Conservation (phyloP, 2,113 vertebrate species). For the Heterotilapia buettikoferi region DNA sequence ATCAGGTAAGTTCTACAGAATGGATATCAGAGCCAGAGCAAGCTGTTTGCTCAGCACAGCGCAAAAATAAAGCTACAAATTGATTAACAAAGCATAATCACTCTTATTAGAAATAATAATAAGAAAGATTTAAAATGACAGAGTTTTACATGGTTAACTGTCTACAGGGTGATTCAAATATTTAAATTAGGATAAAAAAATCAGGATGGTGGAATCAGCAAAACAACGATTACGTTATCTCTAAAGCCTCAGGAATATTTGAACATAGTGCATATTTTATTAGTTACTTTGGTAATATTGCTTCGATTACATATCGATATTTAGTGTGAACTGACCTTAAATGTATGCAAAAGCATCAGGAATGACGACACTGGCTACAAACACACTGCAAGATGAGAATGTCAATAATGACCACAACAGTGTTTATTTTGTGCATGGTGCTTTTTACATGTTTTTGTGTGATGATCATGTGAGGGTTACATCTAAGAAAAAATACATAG, state of each 20-base stretch:
- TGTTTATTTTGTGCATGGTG: constrained; percentile 58
- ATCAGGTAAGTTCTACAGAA: neutral
- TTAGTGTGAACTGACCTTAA: neutral
- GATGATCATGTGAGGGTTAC: constrained; percentile 7
- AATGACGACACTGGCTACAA: neutral
- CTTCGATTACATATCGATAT: neutral
- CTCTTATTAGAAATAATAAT: neutral
- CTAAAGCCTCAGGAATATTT: neutral
- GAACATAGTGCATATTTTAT: neutral
- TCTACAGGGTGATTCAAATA: neutral
- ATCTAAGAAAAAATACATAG: constrained; percentile 24
- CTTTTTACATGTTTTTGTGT: constrained; percentile 38
- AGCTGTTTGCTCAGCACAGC: neutral
- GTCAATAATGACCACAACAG: neutral
- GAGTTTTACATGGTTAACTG: neutral
- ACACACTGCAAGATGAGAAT: neutral
- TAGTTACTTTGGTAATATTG: neutral
- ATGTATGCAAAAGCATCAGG: neutral
- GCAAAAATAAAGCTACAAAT: neutral
- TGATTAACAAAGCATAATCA: neutral
- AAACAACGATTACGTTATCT: neutral
- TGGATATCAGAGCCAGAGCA: neutral
- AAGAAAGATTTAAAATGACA: neutral
- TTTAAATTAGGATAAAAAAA: neutral
- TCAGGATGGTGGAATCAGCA: neutral